These are phyloP conservation scores for Xiphophorus couchianus DNA, from an alignment of 2,113 vertebrate species.

Conservation along the genomic window DNA sequence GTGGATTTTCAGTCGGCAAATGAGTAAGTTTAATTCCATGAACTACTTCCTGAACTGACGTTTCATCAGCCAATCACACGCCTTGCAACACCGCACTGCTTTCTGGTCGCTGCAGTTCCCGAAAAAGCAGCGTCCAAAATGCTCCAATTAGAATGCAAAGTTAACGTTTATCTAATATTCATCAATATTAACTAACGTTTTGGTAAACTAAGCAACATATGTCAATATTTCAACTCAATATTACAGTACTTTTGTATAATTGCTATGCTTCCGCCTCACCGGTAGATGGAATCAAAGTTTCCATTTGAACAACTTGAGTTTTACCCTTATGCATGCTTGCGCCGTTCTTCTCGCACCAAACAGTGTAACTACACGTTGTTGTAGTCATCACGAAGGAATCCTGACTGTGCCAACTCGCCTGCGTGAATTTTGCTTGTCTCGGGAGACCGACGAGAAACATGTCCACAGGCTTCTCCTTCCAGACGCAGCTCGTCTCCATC, in stretches of 20 bases:
- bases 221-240: not conserved
- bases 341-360: not conserved
- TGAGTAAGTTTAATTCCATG: conserved; percentile 40
- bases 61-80: conserved; percentile 61
- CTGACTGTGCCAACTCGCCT: not conserved
- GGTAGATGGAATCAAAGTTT: conserved; percentile 38
- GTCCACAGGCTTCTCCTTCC: conserved; percentile 75
- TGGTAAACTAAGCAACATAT: not conserved
- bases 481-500: conserved; percentile 76
- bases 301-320: conserved; percentile 10
- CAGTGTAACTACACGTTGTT: conserved; percentile 13
- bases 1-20: conserved; percentile 64
- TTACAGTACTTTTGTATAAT: not conserved
- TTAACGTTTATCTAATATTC: not conserved
- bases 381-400: not conserved
- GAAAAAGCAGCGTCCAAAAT: not conserved
- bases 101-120: conserved; percentile 57
- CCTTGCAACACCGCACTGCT: conserved; percentile 24
- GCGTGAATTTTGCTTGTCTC: not conserved
- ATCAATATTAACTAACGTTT: rapidly evolving
- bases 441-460: conserved; percentile 34
- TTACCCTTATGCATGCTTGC: conserved; percentile 6
- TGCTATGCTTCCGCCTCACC: conserved; percentile 46
- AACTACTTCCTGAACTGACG: conserved; percentile 61
- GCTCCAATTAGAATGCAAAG: not conserved